phyloP scores from a whole-genome alignment of 2,113 vertebrate genomes.

The Leucopsar rothschildi region DNA sequence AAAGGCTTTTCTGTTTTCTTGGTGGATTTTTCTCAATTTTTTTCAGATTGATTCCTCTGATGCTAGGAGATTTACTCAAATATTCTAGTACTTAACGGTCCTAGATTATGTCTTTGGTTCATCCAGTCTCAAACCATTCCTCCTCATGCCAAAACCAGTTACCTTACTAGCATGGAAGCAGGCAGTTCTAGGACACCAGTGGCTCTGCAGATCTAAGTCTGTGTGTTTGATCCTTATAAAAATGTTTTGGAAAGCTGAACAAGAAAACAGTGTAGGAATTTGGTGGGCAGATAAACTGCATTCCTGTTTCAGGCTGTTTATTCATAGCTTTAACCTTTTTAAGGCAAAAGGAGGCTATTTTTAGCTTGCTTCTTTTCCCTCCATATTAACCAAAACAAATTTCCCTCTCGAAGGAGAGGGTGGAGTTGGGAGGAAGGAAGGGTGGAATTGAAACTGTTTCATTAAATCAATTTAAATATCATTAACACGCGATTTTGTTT shows the following conservation, averaged over 20 bases:
- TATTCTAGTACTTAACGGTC: neutral
- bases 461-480: neutral
- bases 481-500: neutral
- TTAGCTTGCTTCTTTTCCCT: neutral
- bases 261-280: conserved; percentile 15
- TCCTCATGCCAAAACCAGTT: neutral
- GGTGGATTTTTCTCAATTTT: neutral
- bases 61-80: neutral
- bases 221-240: neutral
- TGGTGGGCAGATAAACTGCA: conserved; percentile 11
- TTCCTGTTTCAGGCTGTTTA: conserved; percentile 37
- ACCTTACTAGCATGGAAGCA: neutral
- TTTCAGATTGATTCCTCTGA: neutral
- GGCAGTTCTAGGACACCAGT: neutral
- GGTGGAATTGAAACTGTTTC: conserved; percentile 1
- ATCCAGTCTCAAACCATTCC: neutral
- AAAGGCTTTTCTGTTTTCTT: neutral
- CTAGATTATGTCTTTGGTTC: neutral
- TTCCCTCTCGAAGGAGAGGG: neutral
- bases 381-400: neutral
- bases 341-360: conserved; percentile 13
- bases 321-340: conserved; percentile 8
- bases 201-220: neutral
- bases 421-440: conserved; percentile 36
- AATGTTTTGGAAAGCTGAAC: neutral